phyloP scores from a whole-genome alignment of 1,140 invertebrate species.

The Oscheius sp. region DNA sequence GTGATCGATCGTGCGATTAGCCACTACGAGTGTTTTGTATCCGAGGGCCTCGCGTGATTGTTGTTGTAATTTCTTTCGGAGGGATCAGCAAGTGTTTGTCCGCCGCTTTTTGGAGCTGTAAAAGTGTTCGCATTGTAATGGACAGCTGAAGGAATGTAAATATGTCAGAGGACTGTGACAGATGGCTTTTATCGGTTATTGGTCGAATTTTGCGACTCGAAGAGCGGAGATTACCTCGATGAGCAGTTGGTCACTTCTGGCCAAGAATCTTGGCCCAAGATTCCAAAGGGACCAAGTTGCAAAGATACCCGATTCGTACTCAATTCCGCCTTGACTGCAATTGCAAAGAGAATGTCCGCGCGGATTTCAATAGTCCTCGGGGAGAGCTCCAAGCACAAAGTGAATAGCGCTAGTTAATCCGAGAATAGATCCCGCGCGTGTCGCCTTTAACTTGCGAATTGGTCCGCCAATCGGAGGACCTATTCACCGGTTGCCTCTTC shows the following conservation, averaged over 20 bases:
- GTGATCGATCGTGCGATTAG: constrained; percentile 3
- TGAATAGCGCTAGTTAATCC: constrained; percentile 9
- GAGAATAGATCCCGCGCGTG: not conserved
- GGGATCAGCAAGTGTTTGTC: not conserved
- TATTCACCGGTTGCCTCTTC: not conserved
- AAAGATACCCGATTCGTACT: too few relatives aligned
- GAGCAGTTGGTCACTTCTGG: not conserved
- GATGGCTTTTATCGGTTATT: too few relatives aligned
- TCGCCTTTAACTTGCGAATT: not conserved
- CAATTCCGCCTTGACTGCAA: too few relatives aligned
- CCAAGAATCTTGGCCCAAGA: not conserved
- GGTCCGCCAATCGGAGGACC: not conserved
- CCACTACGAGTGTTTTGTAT: constrained; percentile 1
- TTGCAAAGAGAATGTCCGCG: too few relatives aligned
- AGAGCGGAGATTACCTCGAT: too few relatives aligned
- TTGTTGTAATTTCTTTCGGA: not conserved
- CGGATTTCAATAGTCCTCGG: too few relatives aligned
- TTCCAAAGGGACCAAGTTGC: too few relatives aligned
- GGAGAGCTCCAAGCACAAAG: not conserved
- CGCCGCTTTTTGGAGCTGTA: not conserved
- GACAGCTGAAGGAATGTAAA: too few relatives aligned
- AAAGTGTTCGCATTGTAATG: not conserved
- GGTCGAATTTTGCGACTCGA: too few relatives aligned
- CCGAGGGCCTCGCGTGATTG: not conserved
- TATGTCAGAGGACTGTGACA: too few relatives aligned